A percentile compares a stretch with the other conserved stretches of the same genome.
These are phyloP conservation scores for Rhorus exstirpatorius DNA, from an alignment of 2,888 invertebrate genomes.

Conservation along the genomic window DNA sequence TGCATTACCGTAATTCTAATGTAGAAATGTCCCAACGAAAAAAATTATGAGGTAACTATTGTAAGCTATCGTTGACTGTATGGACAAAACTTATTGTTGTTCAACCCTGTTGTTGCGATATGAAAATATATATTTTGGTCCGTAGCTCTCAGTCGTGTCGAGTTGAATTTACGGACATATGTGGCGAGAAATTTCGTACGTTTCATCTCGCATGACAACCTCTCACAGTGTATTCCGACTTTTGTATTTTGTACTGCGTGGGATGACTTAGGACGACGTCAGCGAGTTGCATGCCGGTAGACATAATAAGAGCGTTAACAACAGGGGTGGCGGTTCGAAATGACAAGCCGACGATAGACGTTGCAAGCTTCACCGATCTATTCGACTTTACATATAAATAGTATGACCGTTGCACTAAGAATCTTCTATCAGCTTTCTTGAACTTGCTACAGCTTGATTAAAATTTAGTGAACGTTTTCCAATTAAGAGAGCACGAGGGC, in stretches of 20 bases:
- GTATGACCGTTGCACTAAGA: slow-evolving; percentile 78
- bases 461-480: slow-evolving; percentile 68
- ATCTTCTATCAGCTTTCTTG: slow-evolving; percentile 57
- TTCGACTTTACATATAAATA: slow-evolving; percentile 1
- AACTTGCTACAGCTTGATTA: slow-evolving; percentile 72
- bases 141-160: background rate
- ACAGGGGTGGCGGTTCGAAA: slow-evolving; percentile 76
- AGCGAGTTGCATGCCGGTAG: slow-evolving; percentile 75
- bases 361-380: slow-evolving; percentile 39
- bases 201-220: background rate
- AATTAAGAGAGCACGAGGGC: slow-evolving; percentile 29
- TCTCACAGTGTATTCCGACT: slow-evolving; percentile 18
- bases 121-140: background rate
- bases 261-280: slow-evolving; percentile 14
- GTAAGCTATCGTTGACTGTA: background rate
- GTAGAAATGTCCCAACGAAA: background rate
- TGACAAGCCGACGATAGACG: slow-evolving; percentile 72
- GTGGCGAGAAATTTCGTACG: slow-evolving; percentile 19
- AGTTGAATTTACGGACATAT: background rate
- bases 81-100: background rate
- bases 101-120: background rate
- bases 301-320: slow-evolving; percentile 80
- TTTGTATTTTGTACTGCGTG: background rate
- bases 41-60: background rate
- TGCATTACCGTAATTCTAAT: no score